Conservation (phyloP, 2,888 invertebrate genomes). For the Plemyria rubiginata region DNA sequence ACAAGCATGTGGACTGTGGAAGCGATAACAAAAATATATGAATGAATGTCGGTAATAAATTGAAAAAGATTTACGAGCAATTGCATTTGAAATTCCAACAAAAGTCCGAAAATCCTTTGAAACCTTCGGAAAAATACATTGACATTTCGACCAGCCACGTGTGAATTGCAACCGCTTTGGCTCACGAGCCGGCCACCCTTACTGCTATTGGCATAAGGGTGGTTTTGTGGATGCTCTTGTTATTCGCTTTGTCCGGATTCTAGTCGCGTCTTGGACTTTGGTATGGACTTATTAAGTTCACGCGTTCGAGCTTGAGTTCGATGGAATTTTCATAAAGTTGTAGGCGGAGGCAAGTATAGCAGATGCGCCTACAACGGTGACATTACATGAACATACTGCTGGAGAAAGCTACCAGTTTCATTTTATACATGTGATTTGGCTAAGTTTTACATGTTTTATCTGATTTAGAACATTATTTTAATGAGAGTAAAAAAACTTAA, state of each 20-base stretch:
- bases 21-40: neutral
- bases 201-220: conserved; percentile 1
- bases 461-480: no score
- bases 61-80: conserved; percentile 9
- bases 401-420: no score
- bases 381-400: no score
- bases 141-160: conserved; percentile 23
- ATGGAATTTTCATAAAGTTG: conserved; percentile 45
- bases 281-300: conserved; percentile 64
- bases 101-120: conserved; percentile 19
- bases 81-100: conserved; percentile 15
- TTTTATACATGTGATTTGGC: no score
- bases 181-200: neutral
- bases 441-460: no score
- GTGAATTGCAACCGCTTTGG: conserved; percentile 17
- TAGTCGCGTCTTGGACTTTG: conserved; percentile 51
- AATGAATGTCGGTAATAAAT: conserved; percentile 14
- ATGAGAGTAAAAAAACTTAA: no score
- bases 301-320: conserved; percentile 33
- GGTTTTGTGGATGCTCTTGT: neutral
- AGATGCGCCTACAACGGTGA: no score
- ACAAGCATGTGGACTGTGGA: neutral
- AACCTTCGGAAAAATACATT: conserved; percentile 27
- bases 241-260: conserved; percentile 38
- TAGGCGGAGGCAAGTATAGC: neutral